Evolutionary conservation across 2,888 invertebrate genomes (phyloP), one percentile per base, ranked within the genome.

Genomic region (Rugalucina vietnamica): DNA sequence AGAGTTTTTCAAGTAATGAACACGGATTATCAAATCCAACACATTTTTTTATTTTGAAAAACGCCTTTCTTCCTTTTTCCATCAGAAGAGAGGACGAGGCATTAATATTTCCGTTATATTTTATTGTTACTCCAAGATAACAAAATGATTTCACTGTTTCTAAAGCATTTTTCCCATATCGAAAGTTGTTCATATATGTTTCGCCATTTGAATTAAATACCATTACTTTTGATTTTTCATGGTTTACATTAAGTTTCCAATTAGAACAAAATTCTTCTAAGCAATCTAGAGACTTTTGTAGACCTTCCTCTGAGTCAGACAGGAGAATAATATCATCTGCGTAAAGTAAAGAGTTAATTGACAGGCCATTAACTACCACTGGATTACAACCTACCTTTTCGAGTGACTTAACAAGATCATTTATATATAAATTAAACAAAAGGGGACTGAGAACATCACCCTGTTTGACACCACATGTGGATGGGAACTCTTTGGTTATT

Each of bases 381-480:
- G 65, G 24, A 65, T 54, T 24, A 65, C 50, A 54, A 12, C 3
- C 32, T 1, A 27, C 36, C 3, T 39, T 49, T 27, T 54, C 54
- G 21, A 74, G 32, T 21, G 18, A 29, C 18, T 43, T 36, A 32
- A 37, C 36, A 2, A 74, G 1, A 74, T 74, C 75, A 50, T 74
- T 74, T 8, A 74, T 32, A 54, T 29, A 74, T 27, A 74, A 2
- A 14, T 74, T 54, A 50, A 74, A 50, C 14, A 54, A 34, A 54
- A 29, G 49, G 4, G 75, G 75, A 54, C 75, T 54, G 21, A 74
- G 32, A 50, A 29, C 54, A 18, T 74, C 75, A 54, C 75, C 75
- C 50, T 74, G 75, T 54, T 34, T 49, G 1, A 54, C 54, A 2
- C 75, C 75, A 24, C 49, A 4, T 24, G 36, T 54, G 1, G 75